Evolutionary conservation across 92 coral and sea anemone genomes (phyloP), one percentile per base, ranked within the genome.

Genomic region (Desmophyllum pertusum): DNA sequence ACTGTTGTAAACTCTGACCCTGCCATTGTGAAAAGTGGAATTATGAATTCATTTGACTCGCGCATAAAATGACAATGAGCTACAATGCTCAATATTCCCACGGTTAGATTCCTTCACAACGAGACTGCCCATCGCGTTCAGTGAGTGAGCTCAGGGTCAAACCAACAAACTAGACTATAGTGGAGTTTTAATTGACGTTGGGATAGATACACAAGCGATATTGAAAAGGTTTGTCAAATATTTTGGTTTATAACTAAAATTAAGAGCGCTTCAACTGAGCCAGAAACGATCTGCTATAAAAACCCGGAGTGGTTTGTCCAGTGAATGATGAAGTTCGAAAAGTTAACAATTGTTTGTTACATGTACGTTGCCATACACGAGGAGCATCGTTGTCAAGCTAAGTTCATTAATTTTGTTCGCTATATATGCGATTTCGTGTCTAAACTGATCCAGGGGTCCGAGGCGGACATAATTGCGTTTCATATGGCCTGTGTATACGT

Each of bases 81-180:
- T 13, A 42, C 43, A 62, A 59, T 52, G 29, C 37, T 13, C 23
- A n/a, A 30, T 41, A 55, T 62, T 78, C 72, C 82, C 82, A 78
- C 72, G 82, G 57, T 78, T 25, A 78, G 10, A 39, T 59, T 78
- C 82, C 29, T 40, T 78, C 82, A 61, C 68, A n/a, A 65, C 70
- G 7, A 17, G 39, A 30, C 70, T 11, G 23, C 70, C 39, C 70
- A 2, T 36, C 39, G 70, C 11, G 39, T 65, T 3, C n/a, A n/a
- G n/a, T n/a, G n/a, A 63, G 7, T 17, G 0, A 55, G 6, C 63
- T 55, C 23, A 21, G 19, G 38, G 35, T 29, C 38, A 63, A 10
- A 11, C 5, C 11, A 63, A 14, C 69, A 13, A 30, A 11, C 25
- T 23, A 25, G 31, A 7, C n/a, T n/a, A n/a, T 25, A 30, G 35